Evolutionary conservation across 2,797 vertebrate genomes (phyloP), one percentile per base, ranked within the genome.

Genomic region (Galagoides demidoff): DNA sequence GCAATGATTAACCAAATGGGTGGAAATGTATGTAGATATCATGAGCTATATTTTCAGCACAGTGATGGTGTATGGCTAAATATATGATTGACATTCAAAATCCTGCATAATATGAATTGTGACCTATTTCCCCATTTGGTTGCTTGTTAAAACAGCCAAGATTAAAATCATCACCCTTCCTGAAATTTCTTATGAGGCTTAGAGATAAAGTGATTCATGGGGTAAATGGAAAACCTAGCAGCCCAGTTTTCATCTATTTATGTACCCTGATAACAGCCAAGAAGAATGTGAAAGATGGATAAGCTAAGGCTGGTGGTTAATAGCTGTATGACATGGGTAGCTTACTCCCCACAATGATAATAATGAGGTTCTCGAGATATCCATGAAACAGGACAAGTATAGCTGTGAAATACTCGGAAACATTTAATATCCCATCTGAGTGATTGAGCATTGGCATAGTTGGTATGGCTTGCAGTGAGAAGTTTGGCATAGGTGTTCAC

Each of bases 81-180:
- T 77, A 90, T 89, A 82, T 96, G 66, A 96, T 39, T 95, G n/a
- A 70, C n/a, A 64, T 85, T 77, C 22, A 92, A 82, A 97, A 92
- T 6, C 12, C 20, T 84, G 61, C 66, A 55, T 87, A 70, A 89
- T 20, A 37, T 73, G 43, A 96, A 78, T 16, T 85, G 34, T 63
- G 70, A 77, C 57, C 74, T 94, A 79, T 73, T 96, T 98, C 88
- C 34, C 78, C 94, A 85, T 95, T 83, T 63, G 90, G 79, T 87
- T 93, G 81, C 90, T 93, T 96, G 1, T 39, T 84, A 61, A 89
- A 84, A 14, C 59, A 68, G 43, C 89, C 84, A 59, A 16, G 86
- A 55, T 96, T 94, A 76, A 95, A 92, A 74, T 43, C 43, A 78
- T 92, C 34, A 71, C 77, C 52, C 70, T 91, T 83, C 25, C 71